Conservation (phyloP, 2,888 invertebrate species). For the Petrolisthes cinctipes region DNA sequence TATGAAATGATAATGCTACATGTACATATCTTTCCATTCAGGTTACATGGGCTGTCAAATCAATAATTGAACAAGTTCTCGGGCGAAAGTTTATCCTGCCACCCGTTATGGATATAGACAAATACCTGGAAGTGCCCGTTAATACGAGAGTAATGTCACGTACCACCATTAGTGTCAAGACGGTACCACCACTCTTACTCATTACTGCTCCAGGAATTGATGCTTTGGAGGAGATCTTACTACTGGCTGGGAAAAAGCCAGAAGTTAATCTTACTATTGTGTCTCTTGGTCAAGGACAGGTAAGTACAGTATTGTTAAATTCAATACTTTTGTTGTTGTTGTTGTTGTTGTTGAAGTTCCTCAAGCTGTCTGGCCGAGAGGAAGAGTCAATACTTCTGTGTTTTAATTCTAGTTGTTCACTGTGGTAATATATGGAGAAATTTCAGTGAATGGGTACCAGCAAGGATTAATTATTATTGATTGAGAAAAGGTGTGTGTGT, state of each 20-base stretch:
- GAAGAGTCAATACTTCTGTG: not conserved
- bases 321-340: too few species aligned
- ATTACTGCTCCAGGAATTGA: slow-evolving; percentile 54
- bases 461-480: not conserved
- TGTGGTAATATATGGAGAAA: not conserved
- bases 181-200: slow-evolving; percentile 47
- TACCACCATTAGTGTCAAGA: not conserved
- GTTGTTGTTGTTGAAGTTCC: too few species aligned
- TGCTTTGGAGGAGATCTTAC: slow-evolving; percentile 50
- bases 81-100: slow-evolving; percentile 33
- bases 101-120: slow-evolving; percentile 28
- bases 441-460: not conserved
- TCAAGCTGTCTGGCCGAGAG: too few species aligned
- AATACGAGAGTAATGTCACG: not conserved
- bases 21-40: not conserved
- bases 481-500: not conserved
- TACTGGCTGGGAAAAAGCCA: slow-evolving; percentile 25
- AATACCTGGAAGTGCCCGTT: slow-evolving; percentile 26
- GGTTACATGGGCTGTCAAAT: slow-evolving; percentile 48
- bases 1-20: not conserved
- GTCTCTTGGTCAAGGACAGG: slow-evolving; percentile 60
- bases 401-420: not conserved
- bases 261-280: slow-evolving; percentile 42
- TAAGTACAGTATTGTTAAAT: slow-evolving; percentile 9
- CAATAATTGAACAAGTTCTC: slow-evolving; percentile 48